These are phyloP conservation scores for Drosophila lacteicornis DNA, from an alignment of 1,140 invertebrate species.

Conservation along the genomic window DNA sequence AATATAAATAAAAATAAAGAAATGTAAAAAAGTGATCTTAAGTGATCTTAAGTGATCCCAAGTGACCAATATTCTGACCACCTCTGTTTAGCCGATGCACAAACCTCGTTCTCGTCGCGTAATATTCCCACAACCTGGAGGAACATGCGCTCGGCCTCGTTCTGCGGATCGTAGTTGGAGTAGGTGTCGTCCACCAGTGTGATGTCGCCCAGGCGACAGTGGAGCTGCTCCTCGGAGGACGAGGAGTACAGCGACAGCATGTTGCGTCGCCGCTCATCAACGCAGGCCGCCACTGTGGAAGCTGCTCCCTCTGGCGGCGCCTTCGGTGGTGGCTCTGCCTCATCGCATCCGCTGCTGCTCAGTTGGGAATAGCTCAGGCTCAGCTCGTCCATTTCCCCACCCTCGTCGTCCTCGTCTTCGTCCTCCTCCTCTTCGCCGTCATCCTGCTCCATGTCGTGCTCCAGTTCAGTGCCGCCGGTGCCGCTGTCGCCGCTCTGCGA, in stretches of 20 bases:
- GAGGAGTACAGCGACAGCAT: slow-evolving; percentile 72
- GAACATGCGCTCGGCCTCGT: slow-evolving; percentile 84
- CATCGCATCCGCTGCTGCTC: slow-evolving; percentile 78
- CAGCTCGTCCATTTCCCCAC: slow-evolving; percentile 59
- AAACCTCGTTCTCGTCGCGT: slow-evolving; percentile 85
- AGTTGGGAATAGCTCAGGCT: slow-evolving; percentile 79
- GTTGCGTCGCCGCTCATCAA: slow-evolving; percentile 54
- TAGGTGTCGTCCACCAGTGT: slow-evolving; percentile 83
- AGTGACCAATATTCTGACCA: slow-evolving; percentile 1
- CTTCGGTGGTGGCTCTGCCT: slow-evolving; percentile 44
- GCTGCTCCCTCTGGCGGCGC: not conserved
- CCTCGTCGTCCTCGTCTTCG: slow-evolving; percentile 59
- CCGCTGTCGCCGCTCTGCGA: slow-evolving; percentile 82
- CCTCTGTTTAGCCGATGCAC: slow-evolving; percentile 58
- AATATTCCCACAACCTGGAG: slow-evolving; percentile 84
- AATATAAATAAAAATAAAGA: not conserved
- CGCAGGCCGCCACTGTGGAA: slow-evolving; percentile 10
- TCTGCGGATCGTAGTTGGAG: slow-evolving; percentile 81
- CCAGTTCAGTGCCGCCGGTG: slow-evolving; percentile 79
- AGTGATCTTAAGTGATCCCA: not conserved
- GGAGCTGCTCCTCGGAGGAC: slow-evolving; percentile 74
- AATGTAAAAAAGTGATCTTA: not conserved
- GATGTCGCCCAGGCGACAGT: slow-evolving; percentile 78
- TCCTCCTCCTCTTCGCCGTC: slow-evolving; percentile 53
- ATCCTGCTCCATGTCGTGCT: slow-evolving; percentile 74